Evolutionary conservation across 2,797 vertebrate species (phyloP).

Genomic region (Hydrocynus forskahlii): DNA sequence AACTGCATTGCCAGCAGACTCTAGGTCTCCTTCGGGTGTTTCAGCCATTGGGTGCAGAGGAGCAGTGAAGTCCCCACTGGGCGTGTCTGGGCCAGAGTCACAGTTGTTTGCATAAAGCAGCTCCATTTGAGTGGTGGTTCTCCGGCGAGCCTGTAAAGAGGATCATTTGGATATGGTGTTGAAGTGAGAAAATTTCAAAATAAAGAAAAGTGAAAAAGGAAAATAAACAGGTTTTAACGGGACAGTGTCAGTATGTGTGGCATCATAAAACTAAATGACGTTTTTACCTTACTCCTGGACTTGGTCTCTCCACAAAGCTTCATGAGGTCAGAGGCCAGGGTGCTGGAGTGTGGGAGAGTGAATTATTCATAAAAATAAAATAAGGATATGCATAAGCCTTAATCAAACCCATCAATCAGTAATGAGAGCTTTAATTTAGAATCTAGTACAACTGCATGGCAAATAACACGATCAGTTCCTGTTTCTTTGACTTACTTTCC

Average conservation of each 20-base stretch:
- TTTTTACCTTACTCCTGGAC: constrained; percentile 91
- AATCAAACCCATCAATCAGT: neutral
- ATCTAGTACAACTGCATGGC: neutral
- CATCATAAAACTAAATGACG: neutral
- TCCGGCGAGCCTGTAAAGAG: constrained; percentile 85
- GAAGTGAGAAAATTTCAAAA: too few relatives aligned
- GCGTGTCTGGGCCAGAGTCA: constrained; percentile 80
- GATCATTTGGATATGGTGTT: neutral
- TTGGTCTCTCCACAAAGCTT: constrained; percentile 94
- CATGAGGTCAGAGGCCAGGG: constrained; percentile 89
- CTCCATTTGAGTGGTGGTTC: constrained; percentile 97
- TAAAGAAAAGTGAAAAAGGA: too few relatives aligned
- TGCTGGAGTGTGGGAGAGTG: constrained; percentile 69
- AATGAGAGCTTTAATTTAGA: neutral
- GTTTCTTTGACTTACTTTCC: constrained; percentile 82
- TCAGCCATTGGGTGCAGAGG: constrained; percentile 80
- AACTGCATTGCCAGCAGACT: constrained; percentile 81
- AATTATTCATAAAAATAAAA: neutral
- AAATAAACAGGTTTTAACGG: too few relatives aligned
- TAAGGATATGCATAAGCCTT: neutral
- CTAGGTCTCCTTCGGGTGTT: constrained; percentile 79
- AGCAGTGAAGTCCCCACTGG: constrained; percentile 77
- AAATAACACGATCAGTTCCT: too few relatives aligned
- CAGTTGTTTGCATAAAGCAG: constrained; percentile 90
- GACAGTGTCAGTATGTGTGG: neutral